A percentile compares a stretch with the other conserved stretches of the same genome.
These are phyloP conservation scores for Portunus trituberculatus DNA, from an alignment of 1,140 invertebrate species.

Conservation along the genomic window DNA sequence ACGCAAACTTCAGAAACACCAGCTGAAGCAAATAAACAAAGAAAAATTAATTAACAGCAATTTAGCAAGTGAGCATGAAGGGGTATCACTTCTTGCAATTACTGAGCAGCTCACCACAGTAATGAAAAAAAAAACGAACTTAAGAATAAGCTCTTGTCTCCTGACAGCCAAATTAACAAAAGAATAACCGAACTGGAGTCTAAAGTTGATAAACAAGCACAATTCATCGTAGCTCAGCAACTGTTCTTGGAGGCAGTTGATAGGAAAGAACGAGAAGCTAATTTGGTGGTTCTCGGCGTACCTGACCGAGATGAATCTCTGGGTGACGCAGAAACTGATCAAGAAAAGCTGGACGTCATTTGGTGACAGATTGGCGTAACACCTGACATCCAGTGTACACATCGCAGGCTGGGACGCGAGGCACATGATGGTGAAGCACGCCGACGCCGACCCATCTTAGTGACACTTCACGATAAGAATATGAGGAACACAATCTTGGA, in stretches of 20 bases:
- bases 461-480: too few relatives aligned
- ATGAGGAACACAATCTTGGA: too few relatives aligned
- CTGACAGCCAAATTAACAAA: neutral
- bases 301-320: neutral
- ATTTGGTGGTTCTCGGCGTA: neutral
- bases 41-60: neutral
- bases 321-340: neutral
- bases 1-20: too few relatives aligned
- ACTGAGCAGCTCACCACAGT: constrained; percentile 20
- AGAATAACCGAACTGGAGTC: neutral
- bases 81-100: neutral
- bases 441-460: too few relatives aligned
- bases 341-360: neutral
- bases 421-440: too few relatives aligned
- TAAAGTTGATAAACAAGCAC: constrained; percentile 35
- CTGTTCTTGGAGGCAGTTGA: neutral
- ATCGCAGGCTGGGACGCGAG: neutral
- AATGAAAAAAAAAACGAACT: constrained; percentile 3
- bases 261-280: neutral
- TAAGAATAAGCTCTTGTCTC: neutral
- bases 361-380: neutral
- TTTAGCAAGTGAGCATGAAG: neutral
- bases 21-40: too few relatives aligned
- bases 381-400: neutral
- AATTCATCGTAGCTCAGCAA: neutral